A percentile compares a stretch with the other conserved stretches of the same genome.
Conservation (phyloP, 1,140 invertebrate species). For the Drosophila baimaii region DNA sequence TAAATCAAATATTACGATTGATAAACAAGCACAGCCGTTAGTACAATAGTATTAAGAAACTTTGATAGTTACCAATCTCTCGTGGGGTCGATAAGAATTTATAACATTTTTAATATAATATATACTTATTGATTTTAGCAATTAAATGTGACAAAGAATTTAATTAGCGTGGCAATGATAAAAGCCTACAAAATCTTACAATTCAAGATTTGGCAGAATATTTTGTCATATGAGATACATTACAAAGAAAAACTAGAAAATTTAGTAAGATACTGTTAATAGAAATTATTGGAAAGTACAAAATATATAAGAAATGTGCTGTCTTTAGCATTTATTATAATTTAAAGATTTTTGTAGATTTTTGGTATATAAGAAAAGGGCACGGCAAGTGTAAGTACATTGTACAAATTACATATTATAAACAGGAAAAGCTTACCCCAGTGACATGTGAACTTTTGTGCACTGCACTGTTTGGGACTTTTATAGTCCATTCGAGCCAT, state of each 20-base stretch:
- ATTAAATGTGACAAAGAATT: conserved; percentile 4
- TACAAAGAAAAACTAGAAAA: background rate
- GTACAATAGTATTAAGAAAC: background rate
- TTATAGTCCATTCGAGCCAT: conserved; percentile 15
- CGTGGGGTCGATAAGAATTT: background rate
- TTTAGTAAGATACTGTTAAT: background rate
- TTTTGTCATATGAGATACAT: background rate
- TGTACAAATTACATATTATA: background rate
- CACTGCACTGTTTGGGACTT: conserved; percentile 23
- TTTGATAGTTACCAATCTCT: background rate
- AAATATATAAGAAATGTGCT: background rate
- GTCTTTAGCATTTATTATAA: background rate
- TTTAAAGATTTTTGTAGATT: background rate
- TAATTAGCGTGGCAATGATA: conserved; percentile 18
- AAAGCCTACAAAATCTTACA: background rate
- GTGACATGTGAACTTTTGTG: conserved; percentile 16
- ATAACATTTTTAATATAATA: background rate
- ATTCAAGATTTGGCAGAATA: background rate
- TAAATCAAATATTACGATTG: conserved; percentile 46
- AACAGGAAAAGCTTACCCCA: conserved; percentile 2
- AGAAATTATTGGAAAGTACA: background rate
- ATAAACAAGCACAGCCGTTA: conserved; percentile 26
- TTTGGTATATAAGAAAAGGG: background rate
- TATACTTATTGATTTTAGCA: background rate
- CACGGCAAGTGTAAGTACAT: background rate